Conservation (phyloP, 2,113 vertebrate species). For the Sprattus sprattus region DNA sequence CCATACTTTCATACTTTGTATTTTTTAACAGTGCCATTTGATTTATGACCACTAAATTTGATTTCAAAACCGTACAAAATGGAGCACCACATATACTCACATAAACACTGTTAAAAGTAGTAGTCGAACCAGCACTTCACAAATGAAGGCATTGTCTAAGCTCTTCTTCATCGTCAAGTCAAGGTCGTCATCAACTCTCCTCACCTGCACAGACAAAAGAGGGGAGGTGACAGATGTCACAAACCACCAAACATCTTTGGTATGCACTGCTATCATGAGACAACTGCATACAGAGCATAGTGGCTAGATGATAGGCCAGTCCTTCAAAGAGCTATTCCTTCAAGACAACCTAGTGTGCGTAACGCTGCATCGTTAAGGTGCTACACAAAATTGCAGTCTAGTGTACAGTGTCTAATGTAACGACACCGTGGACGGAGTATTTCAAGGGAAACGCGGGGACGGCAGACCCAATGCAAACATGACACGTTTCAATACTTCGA, state of each 20-base stretch:
- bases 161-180: constrained; percentile 71
- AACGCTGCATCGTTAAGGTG: background rate
- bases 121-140: constrained; percentile 68
- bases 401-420: background rate
- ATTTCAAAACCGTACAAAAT: too few species aligned
- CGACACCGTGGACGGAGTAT: background rate
- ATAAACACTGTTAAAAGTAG: constrained; percentile 69
- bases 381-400: background rate
- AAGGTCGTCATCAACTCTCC: constrained; percentile 38
- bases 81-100: constrained; percentile 57
- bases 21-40: too few species aligned
- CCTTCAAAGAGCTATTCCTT: background rate
- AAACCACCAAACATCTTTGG: background rate
- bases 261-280: background rate
- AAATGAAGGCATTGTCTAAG: constrained; percentile 65
- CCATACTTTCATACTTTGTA: too few species aligned
- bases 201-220: constrained; percentile 4
- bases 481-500: constrained; percentile 5
- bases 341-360: background rate
- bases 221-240: background rate
- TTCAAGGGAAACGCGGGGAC: background rate
- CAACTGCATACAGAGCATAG: background rate
- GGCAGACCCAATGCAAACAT: background rate
- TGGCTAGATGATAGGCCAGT: background rate
- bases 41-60: too few species aligned